Conservation (phyloP, 2,888 invertebrate species). For the Salpingus planirostris region DNA sequence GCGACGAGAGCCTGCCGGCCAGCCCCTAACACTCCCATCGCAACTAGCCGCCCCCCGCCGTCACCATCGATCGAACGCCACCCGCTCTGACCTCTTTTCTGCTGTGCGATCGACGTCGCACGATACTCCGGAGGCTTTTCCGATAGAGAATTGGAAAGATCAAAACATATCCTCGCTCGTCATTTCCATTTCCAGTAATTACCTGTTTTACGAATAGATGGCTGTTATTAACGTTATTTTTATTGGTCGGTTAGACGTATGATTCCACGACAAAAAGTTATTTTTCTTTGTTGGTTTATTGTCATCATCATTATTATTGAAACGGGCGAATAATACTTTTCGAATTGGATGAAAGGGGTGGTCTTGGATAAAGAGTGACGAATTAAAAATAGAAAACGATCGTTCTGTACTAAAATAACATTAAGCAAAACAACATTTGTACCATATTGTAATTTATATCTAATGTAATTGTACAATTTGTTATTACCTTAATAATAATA, state of each 20-base stretch:
- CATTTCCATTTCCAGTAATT: too few species aligned
- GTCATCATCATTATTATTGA: too few species aligned
- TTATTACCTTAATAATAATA: slow-evolving; percentile 22
- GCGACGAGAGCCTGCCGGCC: slow-evolving; percentile 71
- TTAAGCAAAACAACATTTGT: too few species aligned
- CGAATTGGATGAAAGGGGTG: too few species aligned
- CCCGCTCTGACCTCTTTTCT: slow-evolving; percentile 13
- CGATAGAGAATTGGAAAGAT: too few species aligned
- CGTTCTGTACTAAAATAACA: background rate
- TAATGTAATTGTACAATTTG: slow-evolving; percentile 35
- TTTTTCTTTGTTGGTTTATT: too few species aligned
- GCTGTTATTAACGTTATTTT: too few species aligned
- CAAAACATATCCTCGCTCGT: too few species aligned
- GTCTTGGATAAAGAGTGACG: background rate
- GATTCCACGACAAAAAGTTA: too few species aligned
- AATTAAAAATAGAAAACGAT: background rate
- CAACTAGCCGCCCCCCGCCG: slow-evolving; percentile 19
- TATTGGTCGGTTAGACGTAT: too few species aligned
- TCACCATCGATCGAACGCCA: slow-evolving; percentile 10
- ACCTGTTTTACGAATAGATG: too few species aligned
- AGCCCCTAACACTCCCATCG: slow-evolving; percentile 52
- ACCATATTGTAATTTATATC: slow-evolving; percentile 20
- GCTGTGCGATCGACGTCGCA: slow-evolving; percentile 5
- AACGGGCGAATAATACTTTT: too few species aligned
- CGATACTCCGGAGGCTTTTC: slow-evolving; percentile 6